Conservation (phyloP, 2,797 vertebrate species). For the Hemitrygon akajei region DNA sequence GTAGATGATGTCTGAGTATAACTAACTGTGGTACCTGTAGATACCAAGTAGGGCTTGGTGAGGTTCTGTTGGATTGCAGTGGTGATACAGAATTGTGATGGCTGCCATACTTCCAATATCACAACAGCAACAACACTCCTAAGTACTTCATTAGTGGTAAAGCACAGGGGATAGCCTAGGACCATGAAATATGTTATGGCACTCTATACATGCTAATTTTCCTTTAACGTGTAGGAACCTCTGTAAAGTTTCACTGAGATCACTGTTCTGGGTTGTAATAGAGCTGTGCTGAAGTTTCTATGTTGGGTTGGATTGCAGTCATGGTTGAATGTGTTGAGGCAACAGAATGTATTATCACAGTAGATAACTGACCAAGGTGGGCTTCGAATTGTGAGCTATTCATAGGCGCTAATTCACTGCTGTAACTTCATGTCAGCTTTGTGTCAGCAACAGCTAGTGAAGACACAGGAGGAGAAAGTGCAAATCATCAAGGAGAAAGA, state of each 20-base stretch:
- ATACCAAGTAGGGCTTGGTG: too few species aligned
- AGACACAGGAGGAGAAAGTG: constrained; percentile 44
- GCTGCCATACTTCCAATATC: too few species aligned
- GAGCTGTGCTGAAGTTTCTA: neutral
- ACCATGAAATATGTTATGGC: too few species aligned
- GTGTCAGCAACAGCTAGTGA: constrained; percentile 51
- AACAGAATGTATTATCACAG: neutral
- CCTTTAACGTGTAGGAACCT: too few species aligned
- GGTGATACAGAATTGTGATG: too few species aligned
- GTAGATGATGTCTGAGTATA: too few species aligned
- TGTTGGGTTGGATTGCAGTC: neutral
- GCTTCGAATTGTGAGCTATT: too few species aligned
- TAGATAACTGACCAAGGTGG: neutral
- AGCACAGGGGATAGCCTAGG: too few species aligned
- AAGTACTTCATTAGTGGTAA: too few species aligned
- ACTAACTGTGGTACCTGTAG: too few species aligned
- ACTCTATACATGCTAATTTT: too few species aligned
- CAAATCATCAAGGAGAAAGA: constrained; percentile 53
- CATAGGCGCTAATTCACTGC: neutral
- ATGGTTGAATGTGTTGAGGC: neutral
- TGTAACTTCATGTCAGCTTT: constrained; percentile 42
- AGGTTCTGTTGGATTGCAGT: neutral
- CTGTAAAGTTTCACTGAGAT: neutral
- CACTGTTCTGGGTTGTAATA: neutral
- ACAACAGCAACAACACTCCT: too few species aligned